Base-by-base conservation (phyloP, 2,888 invertebrate species). In the Sarcophaga carnaria region DNA sequence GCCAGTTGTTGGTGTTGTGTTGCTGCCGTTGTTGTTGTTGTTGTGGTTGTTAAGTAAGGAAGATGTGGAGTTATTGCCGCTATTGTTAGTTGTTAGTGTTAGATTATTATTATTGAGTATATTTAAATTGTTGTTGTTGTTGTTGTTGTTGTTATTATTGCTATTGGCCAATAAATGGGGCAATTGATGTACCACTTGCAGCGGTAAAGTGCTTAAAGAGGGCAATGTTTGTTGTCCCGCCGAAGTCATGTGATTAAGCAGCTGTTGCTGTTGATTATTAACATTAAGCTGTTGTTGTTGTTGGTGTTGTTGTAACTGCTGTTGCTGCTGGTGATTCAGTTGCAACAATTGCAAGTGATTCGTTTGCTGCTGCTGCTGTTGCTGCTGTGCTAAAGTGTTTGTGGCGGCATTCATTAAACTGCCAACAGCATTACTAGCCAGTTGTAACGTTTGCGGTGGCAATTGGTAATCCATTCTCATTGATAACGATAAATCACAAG, bases 391-490 rank as follows among this genome's bases (percentile, higher is more conserved):
- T 91, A 91, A 90, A 90, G 62, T 91, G 90, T 45, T 37, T 37
- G 37, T 91, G 91, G 74, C 90, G 92, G 59, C 77, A 77, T 77
- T 86, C 88, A 89, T 88, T 14, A 88, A 67, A 72, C 75, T 84
- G 47, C 78, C 88, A 20, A 86, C 86, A 54, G 88, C 80, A 80
- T 85, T 87, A 88, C 84, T 89, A 83, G 90, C 91, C 83, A 91
- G 88, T 80, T 90, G 93, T 89, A 93, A 90, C 79, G 93, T 91
- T 90, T 91, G 91, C 90, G 93, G 93, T 88, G 93, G 92, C 90
- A 93, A 90, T 92, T 93, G 93, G 90, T 93, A 93, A 90, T 93
- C 93, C 93, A 93, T 93, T 91, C 91, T 93, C 92, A 92, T 92
- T 86, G 79, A 82, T 86, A 72, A 78, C 17, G 69, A 69, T 78